phyloP scores from a whole-genome alignment of 2,797 vertebrate genomes.

The Melanotaenia pygmaea region DNA sequence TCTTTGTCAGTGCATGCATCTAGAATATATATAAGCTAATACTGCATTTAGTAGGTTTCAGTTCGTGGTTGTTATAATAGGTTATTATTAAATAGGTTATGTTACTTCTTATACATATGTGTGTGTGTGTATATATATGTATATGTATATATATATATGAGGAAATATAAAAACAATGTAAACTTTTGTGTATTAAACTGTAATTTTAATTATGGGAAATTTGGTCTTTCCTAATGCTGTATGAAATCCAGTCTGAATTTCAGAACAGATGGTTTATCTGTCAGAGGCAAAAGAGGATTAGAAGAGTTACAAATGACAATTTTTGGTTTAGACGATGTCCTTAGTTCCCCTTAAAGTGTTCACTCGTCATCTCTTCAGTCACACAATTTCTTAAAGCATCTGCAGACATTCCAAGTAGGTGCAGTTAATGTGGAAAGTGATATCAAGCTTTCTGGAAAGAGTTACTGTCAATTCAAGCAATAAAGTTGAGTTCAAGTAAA shows the following conservation, averaged over 20 bases:
- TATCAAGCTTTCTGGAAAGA: conserved; percentile 5
- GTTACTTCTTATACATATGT: too few species aligned
- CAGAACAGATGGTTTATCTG: conserved; percentile 78
- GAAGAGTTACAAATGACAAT: conserved; percentile 40
- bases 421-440: conserved; percentile 26
- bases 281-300: conserved; percentile 73
- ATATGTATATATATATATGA: not conserved
- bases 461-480: conserved; percentile 10
- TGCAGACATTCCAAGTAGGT: not conserved
- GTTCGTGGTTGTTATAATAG: too few species aligned
- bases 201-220: conserved; percentile 31
- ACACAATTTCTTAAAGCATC: conserved; percentile 4
- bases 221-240: conserved; percentile 59
- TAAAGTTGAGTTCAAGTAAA: conserved; percentile 30
- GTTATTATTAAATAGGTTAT: too few species aligned
- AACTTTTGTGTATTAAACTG: not conserved
- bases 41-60: not conserved
- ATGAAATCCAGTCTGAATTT: conserved; percentile 67
- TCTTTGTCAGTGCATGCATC: not conserved
- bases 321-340: conserved; percentile 48
- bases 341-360: conserved; percentile 10
- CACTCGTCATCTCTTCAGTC: conserved; percentile 1
- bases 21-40: not conserved
- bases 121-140: too few species aligned
- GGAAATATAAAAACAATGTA: not conserved